Percentiles rank a stretch among this genome's conserved stretches.
These are phyloP conservation scores for Leucozona laternaria DNA, from an alignment of 2,888 invertebrate species.

Conservation along the genomic window DNA sequence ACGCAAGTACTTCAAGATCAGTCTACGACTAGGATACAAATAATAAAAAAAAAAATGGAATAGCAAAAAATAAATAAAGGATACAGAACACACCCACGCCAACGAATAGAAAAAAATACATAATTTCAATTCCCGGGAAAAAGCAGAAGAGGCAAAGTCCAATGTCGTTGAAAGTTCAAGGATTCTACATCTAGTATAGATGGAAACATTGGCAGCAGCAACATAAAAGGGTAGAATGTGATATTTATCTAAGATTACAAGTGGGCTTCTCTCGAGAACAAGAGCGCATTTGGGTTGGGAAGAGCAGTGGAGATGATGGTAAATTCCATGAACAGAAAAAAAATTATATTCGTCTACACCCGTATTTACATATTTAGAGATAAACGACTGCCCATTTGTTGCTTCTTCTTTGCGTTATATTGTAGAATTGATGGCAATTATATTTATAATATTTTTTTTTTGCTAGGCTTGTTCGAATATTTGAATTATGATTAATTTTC, in stretches of 20 bases:
- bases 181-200: conserved; percentile 40
- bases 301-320: background rate
- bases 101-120: conserved; percentile 24
- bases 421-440: conserved; percentile 41
- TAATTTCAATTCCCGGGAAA: conserved; percentile 45
- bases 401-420: conserved; percentile 16
- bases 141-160: conserved; percentile 21
- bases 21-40: conserved; percentile 51
- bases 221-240: conserved; percentile 69
- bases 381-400: conserved; percentile 64
- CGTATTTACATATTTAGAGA: conserved; percentile 46
- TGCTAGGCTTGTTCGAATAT: background rate
- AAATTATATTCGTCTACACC: conserved; percentile 35
- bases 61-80: conserved; percentile 52
- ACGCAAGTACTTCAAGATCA: conserved; percentile 68
- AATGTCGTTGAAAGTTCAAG: conserved; percentile 69
- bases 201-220: conserved; percentile 47
- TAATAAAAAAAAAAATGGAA: conserved; percentile 19
- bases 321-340: conserved; percentile 22
- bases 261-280: conserved; percentile 63
- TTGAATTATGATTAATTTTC: background rate
- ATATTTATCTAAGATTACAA: conserved; percentile 74
- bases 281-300: conserved; percentile 21
- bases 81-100: conserved; percentile 22
- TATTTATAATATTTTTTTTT: background rate